Conservation (phyloP, 1,140 invertebrate species). For the Tribolium madens region DNA sequence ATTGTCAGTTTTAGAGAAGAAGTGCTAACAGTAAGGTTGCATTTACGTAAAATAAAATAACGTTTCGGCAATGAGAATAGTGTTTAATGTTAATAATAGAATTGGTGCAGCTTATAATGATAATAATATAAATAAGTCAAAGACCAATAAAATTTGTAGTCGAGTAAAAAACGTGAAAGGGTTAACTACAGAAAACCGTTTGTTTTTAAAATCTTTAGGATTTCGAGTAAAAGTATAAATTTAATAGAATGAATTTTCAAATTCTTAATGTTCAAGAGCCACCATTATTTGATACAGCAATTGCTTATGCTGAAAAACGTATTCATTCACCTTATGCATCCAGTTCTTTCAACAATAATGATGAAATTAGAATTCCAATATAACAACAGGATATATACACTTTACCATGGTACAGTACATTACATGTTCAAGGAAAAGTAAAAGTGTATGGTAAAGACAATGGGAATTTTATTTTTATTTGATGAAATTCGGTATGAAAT, state of each 20-base stretch:
- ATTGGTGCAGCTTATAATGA: background rate
- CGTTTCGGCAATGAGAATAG: background rate
- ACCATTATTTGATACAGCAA: background rate
- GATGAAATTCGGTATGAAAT: slow-evolving; percentile 47
- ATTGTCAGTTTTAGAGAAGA: slow-evolving; percentile 53
- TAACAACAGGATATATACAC: no score
- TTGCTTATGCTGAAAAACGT: no score
- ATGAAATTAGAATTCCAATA: no score
- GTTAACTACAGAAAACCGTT: slow-evolving; percentile 43
- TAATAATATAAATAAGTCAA: slow-evolving; percentile 8
- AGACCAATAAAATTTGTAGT: background rate
- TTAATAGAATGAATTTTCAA: slow-evolving; percentile 51
- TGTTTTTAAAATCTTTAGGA: slow-evolving; percentile 51
- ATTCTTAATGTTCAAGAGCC: slow-evolving; percentile 44
- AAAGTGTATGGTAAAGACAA: slow-evolving; percentile 34
- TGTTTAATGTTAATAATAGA: background rate
- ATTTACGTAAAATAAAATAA: slow-evolving; percentile 38
- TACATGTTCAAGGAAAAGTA: slow-evolving; percentile 52
- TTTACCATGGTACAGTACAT: background rate
- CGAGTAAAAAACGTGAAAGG: slow-evolving; percentile 30
- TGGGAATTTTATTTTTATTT: slow-evolving; percentile 42
- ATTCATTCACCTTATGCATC: no score
- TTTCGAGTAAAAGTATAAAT: slow-evolving; percentile 4
- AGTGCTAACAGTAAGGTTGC: slow-evolving; percentile 47
- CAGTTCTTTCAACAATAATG: no score